Evolutionary conservation across 2,113 vertebrate species (phyloP).

Genomic region (Chrysemys picta): DNA sequence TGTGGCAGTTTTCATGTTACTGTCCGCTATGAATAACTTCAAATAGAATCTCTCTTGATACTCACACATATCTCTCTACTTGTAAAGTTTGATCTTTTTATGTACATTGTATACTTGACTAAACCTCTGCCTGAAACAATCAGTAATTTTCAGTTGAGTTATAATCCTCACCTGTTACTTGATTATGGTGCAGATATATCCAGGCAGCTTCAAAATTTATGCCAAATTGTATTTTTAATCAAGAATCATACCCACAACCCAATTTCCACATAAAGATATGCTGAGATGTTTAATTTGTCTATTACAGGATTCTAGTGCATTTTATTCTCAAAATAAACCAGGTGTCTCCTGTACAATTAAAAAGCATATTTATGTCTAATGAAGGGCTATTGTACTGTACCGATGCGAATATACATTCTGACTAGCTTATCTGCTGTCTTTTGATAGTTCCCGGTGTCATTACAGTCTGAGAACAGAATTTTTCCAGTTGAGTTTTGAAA

Average conservation of each 20-base stretch:
- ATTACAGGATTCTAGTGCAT: background rate
- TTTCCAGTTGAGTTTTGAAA: background rate
- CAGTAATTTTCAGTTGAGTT: background rate
- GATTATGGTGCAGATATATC: background rate
- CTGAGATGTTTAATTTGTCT: background rate
- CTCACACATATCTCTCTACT: background rate
- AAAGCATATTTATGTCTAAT: background rate
- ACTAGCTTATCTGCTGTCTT: background rate
- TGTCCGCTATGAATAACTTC: background rate
- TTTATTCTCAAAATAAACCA: background rate
- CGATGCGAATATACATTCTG: background rate
- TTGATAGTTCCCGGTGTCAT: background rate
- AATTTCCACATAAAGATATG: background rate
- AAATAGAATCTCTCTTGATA: background rate
- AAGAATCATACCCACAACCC: background rate
- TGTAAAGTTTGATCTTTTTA: background rate
- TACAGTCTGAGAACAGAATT: background rate
- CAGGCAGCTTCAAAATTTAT: background rate
- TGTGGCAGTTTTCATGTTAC: background rate
- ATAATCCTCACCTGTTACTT: background rate
- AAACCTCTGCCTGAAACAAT: background rate
- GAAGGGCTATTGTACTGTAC: background rate
- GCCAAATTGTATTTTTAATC: background rate
- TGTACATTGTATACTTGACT: background rate
- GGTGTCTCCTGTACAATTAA: background rate